Conservation (phyloP, 2,797 vertebrate species). For the Echiichthys vipera region DNA sequence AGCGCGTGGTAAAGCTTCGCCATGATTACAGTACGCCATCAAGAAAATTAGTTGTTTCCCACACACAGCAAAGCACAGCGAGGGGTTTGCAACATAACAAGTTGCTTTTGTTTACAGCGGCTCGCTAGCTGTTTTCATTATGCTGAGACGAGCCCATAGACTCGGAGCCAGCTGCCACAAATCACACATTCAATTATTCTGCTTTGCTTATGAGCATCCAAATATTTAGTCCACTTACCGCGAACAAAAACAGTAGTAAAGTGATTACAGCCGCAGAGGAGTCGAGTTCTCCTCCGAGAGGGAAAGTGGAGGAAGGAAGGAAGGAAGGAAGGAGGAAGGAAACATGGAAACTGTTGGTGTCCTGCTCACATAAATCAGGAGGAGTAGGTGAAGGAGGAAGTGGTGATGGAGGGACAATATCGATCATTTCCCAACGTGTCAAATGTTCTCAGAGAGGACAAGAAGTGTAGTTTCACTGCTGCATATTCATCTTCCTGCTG, state of each 20-base stretch:
- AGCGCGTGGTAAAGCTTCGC: slow-evolving; percentile 83
- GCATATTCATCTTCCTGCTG: too few species aligned
- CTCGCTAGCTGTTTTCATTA: slow-evolving; percentile 90
- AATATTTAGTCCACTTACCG: slow-evolving; percentile 94
- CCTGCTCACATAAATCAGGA: neutral
- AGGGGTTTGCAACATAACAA: slow-evolving; percentile 86
- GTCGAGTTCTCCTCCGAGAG: slow-evolving; percentile 83
- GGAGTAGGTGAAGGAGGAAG: neutral
- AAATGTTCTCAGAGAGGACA: too few species aligned
- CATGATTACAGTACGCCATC: slow-evolving; percentile 88
- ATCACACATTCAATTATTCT: slow-evolving; percentile 88
- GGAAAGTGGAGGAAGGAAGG: slow-evolving; percentile 30
- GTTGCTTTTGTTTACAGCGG: slow-evolving; percentile 88
- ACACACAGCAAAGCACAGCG: slow-evolving; percentile 76
- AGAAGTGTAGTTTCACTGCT: too few species aligned
- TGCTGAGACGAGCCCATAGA: slow-evolving; percentile 79
- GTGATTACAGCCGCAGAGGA: slow-evolving; percentile 85
- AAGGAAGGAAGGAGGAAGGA: slow-evolving; percentile 13
- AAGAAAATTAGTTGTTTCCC: slow-evolving; percentile 89
- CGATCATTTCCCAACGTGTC: too few species aligned
- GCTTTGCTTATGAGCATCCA: slow-evolving; percentile 88
- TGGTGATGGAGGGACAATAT: too few species aligned
- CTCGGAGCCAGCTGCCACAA: slow-evolving; percentile 88
- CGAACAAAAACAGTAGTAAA: slow-evolving; percentile 88
- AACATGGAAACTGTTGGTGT: neutral